A percentile compares a stretch with the other conserved stretches of the same genome.
phyloP scores from a whole-genome alignment of 1,140 invertebrate species.

The Arion vulgaris region DNA sequence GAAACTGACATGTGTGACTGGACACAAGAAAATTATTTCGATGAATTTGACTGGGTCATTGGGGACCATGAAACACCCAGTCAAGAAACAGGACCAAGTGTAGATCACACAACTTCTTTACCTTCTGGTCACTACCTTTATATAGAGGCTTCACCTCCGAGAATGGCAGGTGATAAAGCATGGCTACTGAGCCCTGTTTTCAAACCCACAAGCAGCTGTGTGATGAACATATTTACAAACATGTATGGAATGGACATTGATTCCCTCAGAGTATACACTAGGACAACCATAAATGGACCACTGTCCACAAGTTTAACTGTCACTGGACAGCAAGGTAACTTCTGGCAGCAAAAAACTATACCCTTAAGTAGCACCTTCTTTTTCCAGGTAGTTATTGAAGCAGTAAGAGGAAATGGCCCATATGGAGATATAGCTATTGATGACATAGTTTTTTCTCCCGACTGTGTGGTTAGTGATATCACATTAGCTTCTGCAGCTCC shows the following conservation, averaged over 20 bases:
- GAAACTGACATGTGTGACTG: slow-evolving; percentile 68
- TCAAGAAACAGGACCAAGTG: slow-evolving; percentile 49
- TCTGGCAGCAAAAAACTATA: slow-evolving; percentile 53
- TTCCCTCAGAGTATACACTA: slow-evolving; percentile 57
- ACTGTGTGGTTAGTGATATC: slow-evolving; percentile 57
- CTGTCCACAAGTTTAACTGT: slow-evolving; percentile 40
- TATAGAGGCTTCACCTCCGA: slow-evolving; percentile 61
- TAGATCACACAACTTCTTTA: slow-evolving; percentile 37
- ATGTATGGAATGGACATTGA: slow-evolving; percentile 79
- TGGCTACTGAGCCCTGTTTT: slow-evolving; percentile 62
- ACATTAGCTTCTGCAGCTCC: slow-evolving; percentile 1
- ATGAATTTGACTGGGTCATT: slow-evolving; percentile 36
- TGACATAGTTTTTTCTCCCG: slow-evolving; percentile 79
- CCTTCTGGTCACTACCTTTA: slow-evolving; percentile 67
- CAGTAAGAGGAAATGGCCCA: slow-evolving; percentile 79
- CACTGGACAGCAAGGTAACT: slow-evolving; percentile 49
- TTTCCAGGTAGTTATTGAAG: slow-evolving; percentile 78
- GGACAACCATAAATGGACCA: slow-evolving; percentile 44
- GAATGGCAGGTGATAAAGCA: slow-evolving; percentile 59
- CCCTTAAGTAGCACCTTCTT: slow-evolving; percentile 38
- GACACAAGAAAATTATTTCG: slow-evolving; percentile 46
- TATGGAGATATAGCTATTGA: slow-evolving; percentile 83
- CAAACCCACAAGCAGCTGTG: slow-evolving; percentile 28
- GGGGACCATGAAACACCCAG: slow-evolving; percentile 45
- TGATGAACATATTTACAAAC: slow-evolving; percentile 77